A percentile compares a stretch with the other conserved stretches of the same genome.
Evolutionary conservation across 2,888 invertebrate genomes (phyloP).

Genomic region (Leucophenga montana): DNA sequence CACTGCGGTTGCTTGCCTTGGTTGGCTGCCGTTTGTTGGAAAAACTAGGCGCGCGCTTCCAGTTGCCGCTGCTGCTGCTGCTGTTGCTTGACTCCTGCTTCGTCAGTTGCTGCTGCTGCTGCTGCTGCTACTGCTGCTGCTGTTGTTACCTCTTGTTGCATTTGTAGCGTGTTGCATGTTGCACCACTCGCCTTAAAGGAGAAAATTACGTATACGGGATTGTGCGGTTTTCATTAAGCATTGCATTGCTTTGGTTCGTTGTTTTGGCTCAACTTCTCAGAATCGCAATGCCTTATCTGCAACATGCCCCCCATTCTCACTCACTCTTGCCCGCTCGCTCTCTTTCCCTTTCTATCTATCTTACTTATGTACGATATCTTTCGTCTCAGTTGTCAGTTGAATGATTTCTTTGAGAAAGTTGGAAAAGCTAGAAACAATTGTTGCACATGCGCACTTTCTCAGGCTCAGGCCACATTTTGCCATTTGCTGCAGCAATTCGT

Average conservation of each 20-base stretch:
- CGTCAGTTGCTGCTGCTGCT: conserved; percentile 43
- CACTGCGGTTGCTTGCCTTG: background rate
- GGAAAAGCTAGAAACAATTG: conserved; percentile 41
- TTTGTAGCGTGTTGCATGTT: conserved; percentile 23
- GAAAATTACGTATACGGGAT: conserved; percentile 63
- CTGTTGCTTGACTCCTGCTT: background rate
- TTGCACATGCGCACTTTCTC: conserved; percentile 47
- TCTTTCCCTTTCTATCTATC: background rate
- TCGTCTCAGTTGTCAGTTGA: background rate
- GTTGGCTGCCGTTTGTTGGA: conserved; percentile 9
- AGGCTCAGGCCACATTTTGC: background rate
- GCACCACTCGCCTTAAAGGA: conserved; percentile 25
- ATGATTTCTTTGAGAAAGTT: conserved; percentile 61
- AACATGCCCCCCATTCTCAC: conserved; percentile 33
- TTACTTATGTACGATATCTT: too few relatives aligned
- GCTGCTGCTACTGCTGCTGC: conserved; percentile 18
- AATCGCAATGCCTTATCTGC: conserved; percentile 40
- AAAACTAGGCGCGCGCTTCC: conserved; percentile 24
- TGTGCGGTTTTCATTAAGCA: conserved; percentile 49
- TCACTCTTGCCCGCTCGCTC: background rate
- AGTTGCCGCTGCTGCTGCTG: conserved; percentile 22
- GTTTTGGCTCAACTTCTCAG: conserved; percentile 18
- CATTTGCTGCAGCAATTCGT: conserved; percentile 1
- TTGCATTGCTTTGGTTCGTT: conserved; percentile 43
- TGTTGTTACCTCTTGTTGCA: background rate